Evolutionary conservation across 2,888 invertebrate species (phyloP).

Genomic region (Serrognathus titanus): DNA sequence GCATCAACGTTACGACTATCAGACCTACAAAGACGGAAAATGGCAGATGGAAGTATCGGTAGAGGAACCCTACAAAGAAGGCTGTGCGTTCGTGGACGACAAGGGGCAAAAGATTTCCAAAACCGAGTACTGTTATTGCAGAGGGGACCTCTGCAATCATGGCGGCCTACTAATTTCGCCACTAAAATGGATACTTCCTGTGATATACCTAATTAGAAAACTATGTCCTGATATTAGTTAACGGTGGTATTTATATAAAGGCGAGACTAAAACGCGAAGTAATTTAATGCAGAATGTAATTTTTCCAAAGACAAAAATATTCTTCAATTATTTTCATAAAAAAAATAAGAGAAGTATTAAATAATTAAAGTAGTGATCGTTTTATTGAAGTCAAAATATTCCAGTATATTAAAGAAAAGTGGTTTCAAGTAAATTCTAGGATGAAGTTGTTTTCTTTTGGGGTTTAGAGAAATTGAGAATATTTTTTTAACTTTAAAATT

Average conservation of each 20-base stretch:
- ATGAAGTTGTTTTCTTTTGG: too few species aligned
- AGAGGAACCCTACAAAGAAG: slow-evolving; percentile 68
- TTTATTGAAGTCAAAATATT: too few species aligned
- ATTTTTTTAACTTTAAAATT: too few species aligned
- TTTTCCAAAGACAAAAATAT: not conserved
- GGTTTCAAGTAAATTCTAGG: too few species aligned
- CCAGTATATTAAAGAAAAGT: too few species aligned
- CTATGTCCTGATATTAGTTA: slow-evolving; percentile 31
- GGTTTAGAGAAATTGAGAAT: too few species aligned
- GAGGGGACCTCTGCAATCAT: slow-evolving; percentile 68
- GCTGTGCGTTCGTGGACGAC: slow-evolving; percentile 63
- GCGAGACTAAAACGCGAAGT: not conserved
- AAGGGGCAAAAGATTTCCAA: slow-evolving; percentile 61
- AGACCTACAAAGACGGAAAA: slow-evolving; percentile 63
- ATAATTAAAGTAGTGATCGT: too few species aligned
- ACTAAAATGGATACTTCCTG: slow-evolving; percentile 9
- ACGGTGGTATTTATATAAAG: slow-evolving; percentile 14
- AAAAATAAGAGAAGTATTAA: too few species aligned
- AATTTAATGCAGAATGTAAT: not conserved
- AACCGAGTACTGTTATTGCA: slow-evolving; percentile 74
- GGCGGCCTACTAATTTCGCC: not conserved
- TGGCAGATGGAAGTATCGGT: slow-evolving; percentile 63
- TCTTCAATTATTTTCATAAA: not conserved
- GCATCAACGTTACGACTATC: slow-evolving; percentile 64
- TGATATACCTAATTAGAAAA: slow-evolving; percentile 11